Evolutionary conservation across 2,113 vertebrate genomes (phyloP), one percentile per base, ranked within the genome.

Genomic region (Columbina picui): DNA sequence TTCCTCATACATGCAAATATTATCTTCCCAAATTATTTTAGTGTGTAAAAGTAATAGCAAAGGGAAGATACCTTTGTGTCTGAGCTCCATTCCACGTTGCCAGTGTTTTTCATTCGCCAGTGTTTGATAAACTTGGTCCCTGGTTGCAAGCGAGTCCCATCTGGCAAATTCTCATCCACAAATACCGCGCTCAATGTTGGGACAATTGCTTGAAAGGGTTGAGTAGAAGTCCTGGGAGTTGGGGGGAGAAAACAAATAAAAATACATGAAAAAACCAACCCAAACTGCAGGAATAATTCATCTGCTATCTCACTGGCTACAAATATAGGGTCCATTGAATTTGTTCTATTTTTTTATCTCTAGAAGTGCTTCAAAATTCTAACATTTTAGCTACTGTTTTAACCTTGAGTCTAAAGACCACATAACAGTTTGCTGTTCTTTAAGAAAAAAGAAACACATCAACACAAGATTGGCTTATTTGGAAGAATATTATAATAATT

Each of bases 91-190:
- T 98, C 98, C 95, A 99, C 98, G 36, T 97, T 99, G 93, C 99
- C 99, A 52, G 99, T 99, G 85, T 99, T 99, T 79, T 98, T 99
- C 99, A 99, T 99, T 95, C 98, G 98, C 99, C 99, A 99, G 97
- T 99, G 99, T 96, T 99, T 99, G 98, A 99, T 98, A 97, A 99
- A 99, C 97, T 98, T 99, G 96, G 99, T 99, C 89, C 98, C 99
- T 71, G 99, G 99, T 94, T 99, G 98, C 95, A 99, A 97, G 89
- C 97, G 98, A 88, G 99, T 99, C 73, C 99, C 99, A 94, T 99
- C 99, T 82, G 99, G 99, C 96, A 99, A 98, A 97, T 99, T 99
- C 98, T 99, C 99, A 97, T 99, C 99, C 97, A 99, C 98, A 98
- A 99, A 99, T 63, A 99, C 99, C 34, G 99, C 99, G 89, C 98